Percentiles rank a stretch among this genome's conserved stretches.
Evolutionary conservation across 2,888 invertebrate species (phyloP).

Genomic region (Selenia dentaria): DNA sequence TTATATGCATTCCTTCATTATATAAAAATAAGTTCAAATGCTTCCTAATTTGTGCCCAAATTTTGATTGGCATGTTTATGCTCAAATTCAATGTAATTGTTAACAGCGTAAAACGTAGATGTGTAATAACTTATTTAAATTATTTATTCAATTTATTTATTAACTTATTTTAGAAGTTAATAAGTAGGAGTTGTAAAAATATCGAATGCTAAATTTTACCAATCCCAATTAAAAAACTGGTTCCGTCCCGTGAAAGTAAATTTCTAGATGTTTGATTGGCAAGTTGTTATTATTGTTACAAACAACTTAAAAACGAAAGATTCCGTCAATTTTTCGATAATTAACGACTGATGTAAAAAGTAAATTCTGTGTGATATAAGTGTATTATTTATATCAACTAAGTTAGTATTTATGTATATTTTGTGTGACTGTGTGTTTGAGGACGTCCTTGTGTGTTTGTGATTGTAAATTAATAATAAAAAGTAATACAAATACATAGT

Average conservation of each 20-base stretch:
- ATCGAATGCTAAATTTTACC: conserved; percentile 42
- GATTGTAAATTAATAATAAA: conserved; percentile 73
- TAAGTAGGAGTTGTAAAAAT: conserved; percentile 59
- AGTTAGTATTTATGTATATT: conserved; percentile 77
- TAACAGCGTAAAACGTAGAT: conserved; percentile 52
- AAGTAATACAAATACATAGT: conserved; percentile 36
- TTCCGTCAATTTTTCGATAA: conserved; percentile 71
- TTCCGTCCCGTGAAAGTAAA: conserved; percentile 39
- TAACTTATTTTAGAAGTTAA: conserved; percentile 79
- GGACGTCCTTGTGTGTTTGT: conserved; percentile 83
- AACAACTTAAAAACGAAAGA: conserved; percentile 48
- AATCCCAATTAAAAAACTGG: conserved; percentile 19
- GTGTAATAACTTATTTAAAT: conserved; percentile 78
- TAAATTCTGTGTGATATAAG: conserved; percentile 76
- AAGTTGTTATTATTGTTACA: conserved; percentile 49
- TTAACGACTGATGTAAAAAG: conserved; percentile 82
- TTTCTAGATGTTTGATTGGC: conserved; percentile 52
- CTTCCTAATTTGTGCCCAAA: conserved; percentile 15
- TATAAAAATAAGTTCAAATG: conserved; percentile 12
- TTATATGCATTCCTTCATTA: conserved; percentile 25
- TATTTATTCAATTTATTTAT: conserved; percentile 83
- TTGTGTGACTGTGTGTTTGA: conserved; percentile 75
- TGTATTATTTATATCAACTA: conserved; percentile 71
- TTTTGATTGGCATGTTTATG: conserved; percentile 19
- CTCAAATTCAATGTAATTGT: conserved; percentile 35